Evolutionary conservation across 2,888 invertebrate genomes (phyloP), one percentile per base, ranked within the genome.

Genomic region (Strigamia transsilvanica): DNA sequence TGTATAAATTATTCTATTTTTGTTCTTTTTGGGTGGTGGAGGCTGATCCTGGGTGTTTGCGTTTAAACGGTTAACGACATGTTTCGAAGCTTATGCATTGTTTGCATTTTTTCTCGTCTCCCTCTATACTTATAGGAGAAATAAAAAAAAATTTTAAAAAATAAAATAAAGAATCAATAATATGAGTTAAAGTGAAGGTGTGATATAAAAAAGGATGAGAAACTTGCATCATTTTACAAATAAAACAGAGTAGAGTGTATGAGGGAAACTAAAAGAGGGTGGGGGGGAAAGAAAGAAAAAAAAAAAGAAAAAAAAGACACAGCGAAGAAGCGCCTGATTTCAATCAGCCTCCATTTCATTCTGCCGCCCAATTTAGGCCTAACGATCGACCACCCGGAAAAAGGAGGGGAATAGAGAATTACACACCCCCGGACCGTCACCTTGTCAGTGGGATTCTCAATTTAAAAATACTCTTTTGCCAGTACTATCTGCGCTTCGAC

Each of bases 291-390:
- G 56, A 41, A 41, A 41, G 7, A 41, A 12, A 46, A 46, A 15
- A 46, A 46, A 10, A 2, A 13, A 46, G 15, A 10, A 46, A 46
- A 46, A 46, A 46, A 46, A 61, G 10, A 61, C 9, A 61, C n/a
- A 61, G 10, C n/a, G 61, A 6, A 9, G 21, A 21, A 21, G 78
- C 34, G 32, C 9, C 80, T 41, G 38, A 80, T 80, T 80, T 80
- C 34, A 80, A 80, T 80, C 80, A 80, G 80, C 23, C 42, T 41
- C 41, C 38, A 80, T 80, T 80, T 80, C 80, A 80, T 80, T 80
- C 41, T 41, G 41, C 80, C 80, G 80, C 80, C 80, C 80, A 80
- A 80, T 80, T 80, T 80, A 80, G 80, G 80, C 80, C 80, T 80
- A 80, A 80, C 80, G 80, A 80, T 41, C 80, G 80, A 80, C 80